Evolutionary conservation across 2,888 invertebrate species (phyloP), one percentile per base, ranked within the genome.

Genomic region (Zootermopsis nevadensis): DNA sequence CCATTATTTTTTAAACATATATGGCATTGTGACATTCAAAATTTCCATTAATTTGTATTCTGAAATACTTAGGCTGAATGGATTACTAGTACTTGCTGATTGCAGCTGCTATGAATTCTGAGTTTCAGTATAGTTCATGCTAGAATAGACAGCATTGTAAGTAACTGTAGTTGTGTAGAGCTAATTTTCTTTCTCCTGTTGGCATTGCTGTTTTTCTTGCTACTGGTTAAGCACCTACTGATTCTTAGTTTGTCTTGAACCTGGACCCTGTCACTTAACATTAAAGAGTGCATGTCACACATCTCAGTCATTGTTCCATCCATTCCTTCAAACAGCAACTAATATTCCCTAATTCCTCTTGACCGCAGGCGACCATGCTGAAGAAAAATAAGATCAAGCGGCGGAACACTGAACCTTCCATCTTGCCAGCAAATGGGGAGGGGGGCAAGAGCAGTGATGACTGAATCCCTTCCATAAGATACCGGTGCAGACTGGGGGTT

Each of bases 321-420:
- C 76, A 82, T 60, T 83, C 85, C 86, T 85, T 85, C 87, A 77
- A 33, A 55, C 77, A 77, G 55, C 77, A 87, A 89, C 88, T 89
- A 89, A 89, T 89, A 83, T 87, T 88, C 87, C 88, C 84, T 72
- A 80, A 77, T 84, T 85, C 84, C 83, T 83, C 82, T 84, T 86
- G 84, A 86, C 88, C 87, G 87, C 93, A 99, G 99, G 99, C 99
- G 90, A 99, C 99, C 92, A 99, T 99, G 99, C 94, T 99, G 94
- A 99, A 99, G 96, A 99, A 99, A 95, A 95, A 95, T 93, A 99
- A 99, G 94, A 98, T 98, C 94, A 98, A 97, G 93, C 94, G 98
- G 90, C 95, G 97, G 88, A 95, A 96, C 89, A 95, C 95, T 88
- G 95, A 95, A 91, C 94, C 94, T 88, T 93, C 94, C 91, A 94